A percentile compares a stretch with the other conserved stretches of the same genome.
These are phyloP conservation scores for Eueremaeus valkanovi DNA, from an alignment of 2,888 invertebrate species.

Conservation along the genomic window DNA sequence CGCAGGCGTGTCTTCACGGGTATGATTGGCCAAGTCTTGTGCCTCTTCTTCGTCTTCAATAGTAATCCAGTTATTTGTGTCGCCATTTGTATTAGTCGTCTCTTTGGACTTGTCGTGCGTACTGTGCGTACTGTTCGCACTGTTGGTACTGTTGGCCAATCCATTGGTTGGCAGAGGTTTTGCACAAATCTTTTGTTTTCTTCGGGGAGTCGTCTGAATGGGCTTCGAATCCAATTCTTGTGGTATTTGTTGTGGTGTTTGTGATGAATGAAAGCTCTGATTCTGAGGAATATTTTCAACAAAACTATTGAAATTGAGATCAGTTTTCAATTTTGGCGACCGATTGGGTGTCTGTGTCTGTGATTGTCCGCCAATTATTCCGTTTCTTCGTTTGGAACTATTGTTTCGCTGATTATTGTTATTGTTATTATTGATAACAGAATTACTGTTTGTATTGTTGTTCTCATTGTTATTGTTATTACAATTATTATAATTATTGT, in stretches of 20 bases:
- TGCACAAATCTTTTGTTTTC: slow-evolving; percentile 33
- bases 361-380: slow-evolving; percentile 10
- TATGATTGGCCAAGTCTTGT: neutral
- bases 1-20: neutral
- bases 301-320: neutral
- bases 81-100: too few species aligned
- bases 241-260: neutral
- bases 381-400: neutral
- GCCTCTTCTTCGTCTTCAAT: slow-evolving; percentile 13
- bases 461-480: slow-evolving; percentile 25
- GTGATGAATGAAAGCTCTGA: slow-evolving; percentile 16
- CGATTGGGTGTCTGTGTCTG: neutral
- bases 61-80: neutral
- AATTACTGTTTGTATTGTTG: neutral
- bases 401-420: neutral
- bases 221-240: neutral
- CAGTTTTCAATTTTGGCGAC: slow-evolving; percentile 20
- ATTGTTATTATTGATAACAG: too few species aligned
- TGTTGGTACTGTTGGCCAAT: neutral
- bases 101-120: too few species aligned
- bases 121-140: neutral
- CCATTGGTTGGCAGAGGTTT: slow-evolving; percentile 22
- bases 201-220: slow-evolving; percentile 1
- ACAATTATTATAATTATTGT: slow-evolving; percentile 21
- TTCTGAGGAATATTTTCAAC: slow-evolving; percentile 26